Evolutionary conservation across 2,113 vertebrate species (phyloP), one percentile per base, ranked within the genome.

Genomic region (Coregonus clupeaformis): DNA sequence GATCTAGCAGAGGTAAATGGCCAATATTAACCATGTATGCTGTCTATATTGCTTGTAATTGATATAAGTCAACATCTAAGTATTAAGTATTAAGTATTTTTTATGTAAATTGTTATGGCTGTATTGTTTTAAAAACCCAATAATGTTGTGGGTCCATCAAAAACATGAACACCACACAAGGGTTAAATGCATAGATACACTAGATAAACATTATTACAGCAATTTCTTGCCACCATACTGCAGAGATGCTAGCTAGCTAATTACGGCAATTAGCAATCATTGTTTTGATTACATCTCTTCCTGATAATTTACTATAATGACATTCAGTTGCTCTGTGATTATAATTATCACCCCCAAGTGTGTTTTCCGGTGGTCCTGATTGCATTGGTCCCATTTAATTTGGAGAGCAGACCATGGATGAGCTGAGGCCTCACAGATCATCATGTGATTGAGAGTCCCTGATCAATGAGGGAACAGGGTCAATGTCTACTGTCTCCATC

Each of bases 291-390:
- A 74, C 71, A 66, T 74, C 57, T 75, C 76, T 68, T 75, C 73
- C 79, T 27, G 2, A 74, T 69, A 32, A 55, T 71, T 30, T 78
- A 74, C 72, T 77, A 63, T 74, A 75, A 76, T 77, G 74, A 32
- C 84, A 84, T 88, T 77, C 49, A 60, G 68, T 74, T 76, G 71
- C 76, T 68, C 64, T 81, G 83, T 79, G 75, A n/a, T 45, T 70
- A 42, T 80, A 90, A 89, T 92, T 80, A 82, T 79, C 82, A 76
- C 55, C 65, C 75, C 77, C 77, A 76, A 49, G 72, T 29, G 36
- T 27, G 16, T 74, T 76, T 52, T 29, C 30, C 20, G 47, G 55
- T 81, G 76, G 84, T 69, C 45, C 72, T 89, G 78, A 86, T 80
- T 86, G 73, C 82, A 45, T 71, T 42, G 13, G 1, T 74, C 80